Percentiles rank a stretch among this genome's conserved stretches.
Conservation (phyloP, 2,113 vertebrate genomes). For the Trinectes maculatus region DNA sequence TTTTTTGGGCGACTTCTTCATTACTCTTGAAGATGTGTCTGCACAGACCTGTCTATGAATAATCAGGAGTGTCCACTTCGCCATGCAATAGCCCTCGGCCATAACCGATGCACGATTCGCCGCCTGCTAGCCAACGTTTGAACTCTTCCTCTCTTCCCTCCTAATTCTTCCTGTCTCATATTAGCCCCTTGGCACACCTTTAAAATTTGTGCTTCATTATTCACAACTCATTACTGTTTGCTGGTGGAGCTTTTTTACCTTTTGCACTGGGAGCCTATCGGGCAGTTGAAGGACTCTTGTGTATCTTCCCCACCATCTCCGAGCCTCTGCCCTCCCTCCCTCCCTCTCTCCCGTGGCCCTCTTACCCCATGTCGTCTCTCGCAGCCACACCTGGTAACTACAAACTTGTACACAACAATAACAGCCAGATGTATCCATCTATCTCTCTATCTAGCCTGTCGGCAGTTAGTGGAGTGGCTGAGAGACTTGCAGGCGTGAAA, state of each 20-base stretch:
- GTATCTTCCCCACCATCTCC: slow-evolving; percentile 54
- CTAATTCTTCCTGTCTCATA: slow-evolving; percentile 61
- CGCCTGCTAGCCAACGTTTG: slow-evolving; percentile 36
- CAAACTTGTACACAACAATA: slow-evolving; percentile 85
- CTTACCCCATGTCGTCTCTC: slow-evolving; percentile 42
- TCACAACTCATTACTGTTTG: slow-evolving; percentile 46
- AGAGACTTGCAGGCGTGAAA: slow-evolving; percentile 82
- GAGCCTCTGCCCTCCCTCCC: neutral
- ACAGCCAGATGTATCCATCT: slow-evolving; percentile 79
- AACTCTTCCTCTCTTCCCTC: slow-evolving; percentile 35
- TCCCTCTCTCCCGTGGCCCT: slow-evolving; percentile 9
- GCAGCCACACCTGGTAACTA: slow-evolving; percentile 78
- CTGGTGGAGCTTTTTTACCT: slow-evolving; percentile 49
- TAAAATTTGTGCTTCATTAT: slow-evolving; percentile 57
- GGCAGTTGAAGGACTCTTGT: slow-evolving; percentile 67
- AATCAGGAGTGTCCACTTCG: slow-evolving; percentile 48
- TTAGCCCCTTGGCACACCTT: slow-evolving; percentile 50
- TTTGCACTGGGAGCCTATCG: slow-evolving; percentile 46
- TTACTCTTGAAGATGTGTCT: slow-evolving; percentile 9
- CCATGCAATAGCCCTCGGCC: slow-evolving; percentile 37
- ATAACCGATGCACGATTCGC: slow-evolving; percentile 25
- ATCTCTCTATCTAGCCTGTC: slow-evolving; percentile 83
- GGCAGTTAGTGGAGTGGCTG: slow-evolving; percentile 81
- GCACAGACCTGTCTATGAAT: slow-evolving; percentile 22
- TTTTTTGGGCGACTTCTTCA: neutral